Conservation (phyloP, 2,888 invertebrate genomes). For the Cabera pusaria region DNA sequence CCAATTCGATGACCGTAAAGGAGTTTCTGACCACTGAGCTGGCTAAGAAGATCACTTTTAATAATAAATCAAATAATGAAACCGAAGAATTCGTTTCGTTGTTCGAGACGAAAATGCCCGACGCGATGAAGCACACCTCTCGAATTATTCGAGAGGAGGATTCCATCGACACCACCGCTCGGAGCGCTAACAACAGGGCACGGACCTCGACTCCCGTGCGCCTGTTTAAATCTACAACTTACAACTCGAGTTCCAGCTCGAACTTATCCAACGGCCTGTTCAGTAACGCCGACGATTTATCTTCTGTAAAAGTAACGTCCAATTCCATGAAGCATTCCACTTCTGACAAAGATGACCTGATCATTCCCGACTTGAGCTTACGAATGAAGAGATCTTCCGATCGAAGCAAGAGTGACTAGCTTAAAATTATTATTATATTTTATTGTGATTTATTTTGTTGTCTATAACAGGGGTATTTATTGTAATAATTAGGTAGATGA, state of each 20-base stretch:
- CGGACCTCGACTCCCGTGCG: slow-evolving; percentile 84
- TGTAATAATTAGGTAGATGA: slow-evolving; percentile 20
- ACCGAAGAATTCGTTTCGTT: slow-evolving; percentile 68
- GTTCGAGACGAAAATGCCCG: slow-evolving; percentile 73
- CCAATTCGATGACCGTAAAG: slow-evolving; percentile 74
- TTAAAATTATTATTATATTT: slow-evolving; percentile 25
- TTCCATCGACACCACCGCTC: slow-evolving; percentile 52
- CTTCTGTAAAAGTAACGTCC: slow-evolving; percentile 79
- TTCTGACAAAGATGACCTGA: slow-evolving; percentile 74
- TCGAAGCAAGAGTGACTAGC: slow-evolving; percentile 67
- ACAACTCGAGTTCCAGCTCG: slow-evolving; percentile 75
- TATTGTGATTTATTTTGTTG: slow-evolving; percentile 25
- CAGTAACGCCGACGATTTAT: slow-evolving; percentile 80
- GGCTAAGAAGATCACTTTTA: slow-evolving; percentile 73
- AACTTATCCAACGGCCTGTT: slow-evolving; percentile 75
- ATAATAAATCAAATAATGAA: slow-evolving; percentile 56
- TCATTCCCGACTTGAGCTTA: slow-evolving; percentile 75
- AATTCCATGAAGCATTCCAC: slow-evolving; percentile 71
- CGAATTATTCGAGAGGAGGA: slow-evolving; percentile 43
- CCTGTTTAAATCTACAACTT: slow-evolving; percentile 67
- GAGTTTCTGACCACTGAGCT: slow-evolving; percentile 72
- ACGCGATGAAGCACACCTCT: slow-evolving; percentile 57
- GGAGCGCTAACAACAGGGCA: slow-evolving; percentile 58
- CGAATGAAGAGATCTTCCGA: slow-evolving; percentile 63
- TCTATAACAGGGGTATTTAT: slow-evolving; percentile 19